Percentiles rank a stretch among this genome's conserved stretches.
Conservation (phyloP, 2,113 vertebrate species). For the Brachionichthys hirsutus region DNA sequence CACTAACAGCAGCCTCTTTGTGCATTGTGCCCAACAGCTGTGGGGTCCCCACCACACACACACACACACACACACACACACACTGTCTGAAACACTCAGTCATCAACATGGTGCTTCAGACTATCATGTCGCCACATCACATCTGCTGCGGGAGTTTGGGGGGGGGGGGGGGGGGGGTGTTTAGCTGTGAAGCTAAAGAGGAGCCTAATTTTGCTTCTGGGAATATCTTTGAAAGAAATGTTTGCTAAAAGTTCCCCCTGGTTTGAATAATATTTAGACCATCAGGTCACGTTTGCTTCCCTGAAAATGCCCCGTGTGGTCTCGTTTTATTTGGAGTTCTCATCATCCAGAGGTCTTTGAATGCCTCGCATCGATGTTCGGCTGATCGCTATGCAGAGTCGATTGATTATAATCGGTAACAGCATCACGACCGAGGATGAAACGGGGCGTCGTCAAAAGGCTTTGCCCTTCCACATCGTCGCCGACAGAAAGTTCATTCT, state of each 20-base stretch:
- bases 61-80: constrained; percentile 12
- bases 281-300: constrained; percentile 35
- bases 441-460: too few relatives aligned
- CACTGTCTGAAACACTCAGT: constrained; percentile 3
- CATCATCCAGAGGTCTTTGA: too few relatives aligned
- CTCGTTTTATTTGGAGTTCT: too few relatives aligned
- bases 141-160: constrained; percentile 22
- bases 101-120: constrained; percentile 17
- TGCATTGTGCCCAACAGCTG: constrained; percentile 69
- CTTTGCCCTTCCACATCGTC: too few relatives aligned
- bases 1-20: constrained; percentile 69
- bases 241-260: constrained; percentile 51
- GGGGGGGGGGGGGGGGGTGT: background rate
- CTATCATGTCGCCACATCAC: constrained; percentile 26
- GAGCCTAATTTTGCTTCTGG: constrained; percentile 17
- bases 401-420: too few relatives aligned
- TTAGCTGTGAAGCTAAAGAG: background rate
- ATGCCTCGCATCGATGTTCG: too few relatives aligned
- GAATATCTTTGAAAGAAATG: constrained; percentile 12
- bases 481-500: too few relatives aligned
- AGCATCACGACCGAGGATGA: too few relatives aligned
- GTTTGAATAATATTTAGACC: constrained; percentile 50
- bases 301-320: background rate
- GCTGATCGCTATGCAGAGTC: too few relatives aligned
- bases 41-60: constrained; percentile 40